These are phyloP conservation scores for Neolamprologus hecqui DNA, from an alignment of 2,113 vertebrate species.

Conservation along the genomic window DNA sequence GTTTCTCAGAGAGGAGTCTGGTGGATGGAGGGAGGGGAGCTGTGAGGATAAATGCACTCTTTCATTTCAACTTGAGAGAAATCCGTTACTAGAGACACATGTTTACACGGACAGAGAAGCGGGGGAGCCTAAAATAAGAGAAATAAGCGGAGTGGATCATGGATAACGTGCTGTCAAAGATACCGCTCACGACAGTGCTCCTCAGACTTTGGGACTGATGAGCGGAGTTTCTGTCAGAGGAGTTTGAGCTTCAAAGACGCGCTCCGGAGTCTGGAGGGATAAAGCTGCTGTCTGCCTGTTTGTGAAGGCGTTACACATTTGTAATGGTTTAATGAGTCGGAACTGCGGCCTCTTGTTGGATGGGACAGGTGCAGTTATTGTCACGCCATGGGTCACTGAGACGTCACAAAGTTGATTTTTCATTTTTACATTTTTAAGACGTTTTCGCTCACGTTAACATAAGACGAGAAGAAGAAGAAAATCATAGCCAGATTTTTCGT, in stretches of 20 bases:
- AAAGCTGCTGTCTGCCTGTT: neutral
- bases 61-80: slow-evolving; percentile 57
- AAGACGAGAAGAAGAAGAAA: neutral
- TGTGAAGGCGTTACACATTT: slow-evolving; percentile 19
- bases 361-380: slow-evolving; percentile 44
- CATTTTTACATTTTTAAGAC: neutral
- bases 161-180: neutral
- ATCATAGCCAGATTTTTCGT: neutral
- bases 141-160: neutral
- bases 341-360: neutral
- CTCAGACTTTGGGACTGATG: neutral
- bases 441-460: neutral
- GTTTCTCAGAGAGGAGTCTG: slow-evolving; percentile 27
- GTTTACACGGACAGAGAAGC: neutral
- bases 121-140: neutral
- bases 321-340: slow-evolving; percentile 11
- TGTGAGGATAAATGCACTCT: slow-evolving; percentile 65
- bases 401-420: neutral
- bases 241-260: slow-evolving; percentile 7
- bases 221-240: neutral
- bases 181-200: neutral
- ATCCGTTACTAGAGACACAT: neutral
- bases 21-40: slow-evolving; percentile 30
- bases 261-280: neutral
- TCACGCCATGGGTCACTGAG: slow-evolving; percentile 5